These are phyloP conservation scores for Notospermus geniculatus DNA, from an alignment of 1,140 invertebrate genomes.

Conservation along the genomic window DNA sequence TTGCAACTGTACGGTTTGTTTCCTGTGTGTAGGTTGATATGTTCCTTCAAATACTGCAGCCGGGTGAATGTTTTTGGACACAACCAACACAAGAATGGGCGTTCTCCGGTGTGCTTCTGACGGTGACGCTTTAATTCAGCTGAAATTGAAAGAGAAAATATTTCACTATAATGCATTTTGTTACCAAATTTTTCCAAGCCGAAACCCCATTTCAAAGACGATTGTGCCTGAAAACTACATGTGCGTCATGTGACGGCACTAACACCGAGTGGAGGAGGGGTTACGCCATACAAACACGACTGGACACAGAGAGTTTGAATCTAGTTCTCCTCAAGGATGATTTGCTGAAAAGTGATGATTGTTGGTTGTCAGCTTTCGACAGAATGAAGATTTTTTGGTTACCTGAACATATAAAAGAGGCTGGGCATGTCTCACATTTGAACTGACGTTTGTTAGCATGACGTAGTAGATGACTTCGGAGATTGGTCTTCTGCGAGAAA, in stretches of 20 bases:
- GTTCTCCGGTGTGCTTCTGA: conserved; percentile 44
- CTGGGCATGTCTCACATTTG: conserved; percentile 49
- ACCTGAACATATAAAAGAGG: conserved; percentile 55
- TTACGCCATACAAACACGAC: background rate
- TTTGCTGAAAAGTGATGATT: too few species aligned
- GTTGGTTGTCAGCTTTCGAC: too few species aligned
- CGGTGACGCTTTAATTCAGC: conserved; percentile 80
- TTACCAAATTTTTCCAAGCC: background rate
- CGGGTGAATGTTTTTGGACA: conserved; percentile 76
- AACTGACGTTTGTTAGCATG: conserved; percentile 51
- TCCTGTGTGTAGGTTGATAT: conserved; percentile 56
- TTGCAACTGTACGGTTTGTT: conserved; percentile 51
- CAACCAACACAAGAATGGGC: conserved; percentile 44
- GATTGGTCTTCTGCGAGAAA: conserved; percentile 56
- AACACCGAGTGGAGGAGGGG: background rate
- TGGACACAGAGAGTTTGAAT: background rate
- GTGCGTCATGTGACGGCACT: background rate
- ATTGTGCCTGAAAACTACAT: background rate
- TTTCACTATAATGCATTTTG: background rate
- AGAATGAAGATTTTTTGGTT: too few species aligned
- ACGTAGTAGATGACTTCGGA: conserved; percentile 50
- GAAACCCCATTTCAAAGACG: background rate
- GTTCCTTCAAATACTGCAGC: conserved; percentile 64
- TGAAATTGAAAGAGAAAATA: conserved; percentile 53
- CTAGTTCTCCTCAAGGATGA: too few species aligned